Conservation (phyloP, 1,140 invertebrate genomes). For the Argopecten irradians region DNA sequence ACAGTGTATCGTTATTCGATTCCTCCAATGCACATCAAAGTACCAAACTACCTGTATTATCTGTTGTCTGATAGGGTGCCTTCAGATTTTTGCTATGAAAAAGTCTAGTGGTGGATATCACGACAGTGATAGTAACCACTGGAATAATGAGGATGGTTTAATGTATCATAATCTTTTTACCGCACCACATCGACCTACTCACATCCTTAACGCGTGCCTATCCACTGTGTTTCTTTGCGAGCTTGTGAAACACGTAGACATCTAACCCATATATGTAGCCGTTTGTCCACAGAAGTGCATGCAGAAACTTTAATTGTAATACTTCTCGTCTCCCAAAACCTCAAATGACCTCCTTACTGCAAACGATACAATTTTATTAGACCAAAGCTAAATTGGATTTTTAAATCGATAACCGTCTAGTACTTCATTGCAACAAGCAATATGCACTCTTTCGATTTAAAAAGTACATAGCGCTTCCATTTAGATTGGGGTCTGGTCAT, state of each 20-base stretch:
- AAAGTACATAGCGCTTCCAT: neutral
- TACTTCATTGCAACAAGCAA: neutral
- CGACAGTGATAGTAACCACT: too few relatives aligned
- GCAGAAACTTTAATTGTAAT: neutral
- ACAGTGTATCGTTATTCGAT: too few relatives aligned
- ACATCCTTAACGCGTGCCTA: neutral
- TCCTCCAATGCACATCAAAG: too few relatives aligned
- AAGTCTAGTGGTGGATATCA: too few relatives aligned
- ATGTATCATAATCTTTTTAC: neutral
- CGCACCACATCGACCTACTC: neutral
- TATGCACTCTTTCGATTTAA: neutral
- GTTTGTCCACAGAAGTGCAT: neutral
- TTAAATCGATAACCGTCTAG: neutral
- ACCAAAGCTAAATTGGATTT: neutral
- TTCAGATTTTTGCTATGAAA: too few relatives aligned
- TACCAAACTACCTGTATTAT: too few relatives aligned
- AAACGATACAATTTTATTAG: neutral
- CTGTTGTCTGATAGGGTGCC: too few relatives aligned
- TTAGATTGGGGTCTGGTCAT: neutral
- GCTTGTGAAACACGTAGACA: neutral
- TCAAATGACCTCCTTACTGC: neutral
- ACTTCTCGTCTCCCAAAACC: neutral
- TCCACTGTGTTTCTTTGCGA: neutral
- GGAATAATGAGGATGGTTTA: too few relatives aligned
- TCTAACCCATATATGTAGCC: neutral